These are phyloP conservation scores for Hyposoter dolosus DNA, from an alignment of 2,888 invertebrate genomes.

Conservation along the genomic window DNA sequence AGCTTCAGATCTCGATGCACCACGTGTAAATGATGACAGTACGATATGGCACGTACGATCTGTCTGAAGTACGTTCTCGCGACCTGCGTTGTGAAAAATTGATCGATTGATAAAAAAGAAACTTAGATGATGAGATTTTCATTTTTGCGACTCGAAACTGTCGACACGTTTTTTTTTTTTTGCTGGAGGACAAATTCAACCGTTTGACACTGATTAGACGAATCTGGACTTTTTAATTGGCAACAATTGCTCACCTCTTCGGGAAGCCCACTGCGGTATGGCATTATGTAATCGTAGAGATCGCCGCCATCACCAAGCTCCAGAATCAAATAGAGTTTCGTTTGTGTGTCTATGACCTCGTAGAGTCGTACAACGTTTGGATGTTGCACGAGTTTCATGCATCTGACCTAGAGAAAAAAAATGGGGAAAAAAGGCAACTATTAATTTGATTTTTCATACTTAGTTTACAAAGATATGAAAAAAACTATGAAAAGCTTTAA, in stretches of 20 bases:
- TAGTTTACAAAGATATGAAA: neutral
- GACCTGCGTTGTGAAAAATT: conserved; percentile 84
- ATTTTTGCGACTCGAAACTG: neutral
- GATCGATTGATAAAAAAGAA: conserved; percentile 13
- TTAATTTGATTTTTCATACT: neutral
- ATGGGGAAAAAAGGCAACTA: neutral
- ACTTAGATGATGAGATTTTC: neutral
- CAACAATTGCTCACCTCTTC: conserved; percentile 85
- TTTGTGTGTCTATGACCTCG: conserved; percentile 99
- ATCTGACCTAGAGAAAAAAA: conserved; percentile 89
- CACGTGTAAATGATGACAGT: conserved; percentile 97
- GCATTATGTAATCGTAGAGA: conserved; percentile 99
- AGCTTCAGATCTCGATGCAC: conserved; percentile 98
- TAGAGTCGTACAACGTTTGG: conserved; percentile 99
- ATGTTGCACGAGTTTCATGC: conserved; percentile 99
- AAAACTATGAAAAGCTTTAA: neutral
- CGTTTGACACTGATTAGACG: neutral
- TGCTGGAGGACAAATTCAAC: neutral
- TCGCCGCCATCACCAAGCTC: conserved; percentile 99
- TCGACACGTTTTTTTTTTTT: neutral
- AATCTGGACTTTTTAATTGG: conserved; percentile 6
- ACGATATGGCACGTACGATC: conserved; percentile 98
- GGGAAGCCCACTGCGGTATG: conserved; percentile 95
- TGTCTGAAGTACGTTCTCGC: conserved; percentile 97
- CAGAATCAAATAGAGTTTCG: conserved; percentile 97